Evolutionary conservation across 2,797 vertebrate species (phyloP).

Genomic region (Onychomys torridus): DNA sequence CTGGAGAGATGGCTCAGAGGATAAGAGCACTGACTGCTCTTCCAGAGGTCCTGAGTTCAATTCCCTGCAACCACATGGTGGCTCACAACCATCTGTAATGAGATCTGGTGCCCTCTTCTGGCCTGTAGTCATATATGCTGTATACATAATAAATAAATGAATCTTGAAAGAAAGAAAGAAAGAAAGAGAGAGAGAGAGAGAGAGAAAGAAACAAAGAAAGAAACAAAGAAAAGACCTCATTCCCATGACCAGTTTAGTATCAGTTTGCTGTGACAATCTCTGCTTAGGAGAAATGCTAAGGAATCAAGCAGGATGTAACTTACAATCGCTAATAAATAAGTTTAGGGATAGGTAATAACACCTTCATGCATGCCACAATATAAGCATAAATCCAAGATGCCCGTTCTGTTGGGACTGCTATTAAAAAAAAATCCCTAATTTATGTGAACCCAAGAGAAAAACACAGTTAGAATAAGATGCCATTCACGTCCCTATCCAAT

Average conservation of each 20-base stretch:
- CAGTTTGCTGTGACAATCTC: constrained; percentile 8
- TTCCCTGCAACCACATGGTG: too few relatives aligned
- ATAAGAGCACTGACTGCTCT: too few relatives aligned
- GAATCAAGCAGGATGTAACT: neutral
- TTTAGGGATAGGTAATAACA: neutral
- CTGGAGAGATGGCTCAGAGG: too few relatives aligned
- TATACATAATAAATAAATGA: too few relatives aligned
- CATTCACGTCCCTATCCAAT: constrained; percentile 81
- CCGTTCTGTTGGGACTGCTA: neutral
- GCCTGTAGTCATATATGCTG: too few relatives aligned
- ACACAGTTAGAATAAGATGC: constrained; percentile 17
- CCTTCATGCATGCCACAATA: neutral
- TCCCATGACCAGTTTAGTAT: neutral
- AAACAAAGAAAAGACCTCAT: neutral
- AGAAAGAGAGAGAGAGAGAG: too few relatives aligned
- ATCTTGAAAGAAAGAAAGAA: too few relatives aligned
- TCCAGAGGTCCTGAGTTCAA: too few relatives aligned
- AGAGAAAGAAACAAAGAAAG: too few relatives aligned
- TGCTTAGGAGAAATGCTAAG: neutral
- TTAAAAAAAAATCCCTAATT: neutral
- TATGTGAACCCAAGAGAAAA: constrained; percentile 13
- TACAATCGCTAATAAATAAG: neutral
- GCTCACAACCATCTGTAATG: too few relatives aligned
- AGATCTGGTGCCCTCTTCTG: too few relatives aligned
- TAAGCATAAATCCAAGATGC: neutral